phyloP scores from a whole-genome alignment of 1,140 invertebrate genomes.

The Camponotus vicinus region DNA sequence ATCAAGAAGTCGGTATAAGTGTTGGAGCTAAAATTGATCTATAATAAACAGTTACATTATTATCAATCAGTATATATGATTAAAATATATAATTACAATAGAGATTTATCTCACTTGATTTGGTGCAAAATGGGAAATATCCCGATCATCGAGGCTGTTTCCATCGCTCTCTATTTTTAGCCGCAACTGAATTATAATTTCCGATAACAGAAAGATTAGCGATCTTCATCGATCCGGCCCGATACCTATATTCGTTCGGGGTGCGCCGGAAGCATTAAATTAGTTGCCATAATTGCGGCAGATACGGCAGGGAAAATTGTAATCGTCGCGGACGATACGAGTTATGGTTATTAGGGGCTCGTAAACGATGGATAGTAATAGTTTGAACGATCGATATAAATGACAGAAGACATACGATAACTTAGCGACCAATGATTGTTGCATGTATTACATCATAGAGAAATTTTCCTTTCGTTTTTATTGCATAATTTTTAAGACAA shows the following conservation, averaged over 20 bases:
- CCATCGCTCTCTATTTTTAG: background rate
- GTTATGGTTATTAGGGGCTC: conserved; percentile 37
- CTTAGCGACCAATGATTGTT: background rate
- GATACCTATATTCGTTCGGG: conserved; percentile 55
- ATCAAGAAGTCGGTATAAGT: conserved; percentile 77
- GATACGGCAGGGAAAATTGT: conserved; percentile 56
- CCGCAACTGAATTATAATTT: conserved; percentile 58
- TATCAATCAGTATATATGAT: too few species aligned
- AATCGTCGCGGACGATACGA: conserved; percentile 43
- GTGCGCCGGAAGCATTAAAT: conserved; percentile 62
- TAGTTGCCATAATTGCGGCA: conserved; percentile 62
- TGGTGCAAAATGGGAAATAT: conserved; percentile 33
- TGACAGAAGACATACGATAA: conserved; percentile 19
- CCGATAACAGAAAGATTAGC: conserved; percentile 61
- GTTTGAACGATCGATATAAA: conserved; percentile 27
- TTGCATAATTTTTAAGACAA: too few species aligned
- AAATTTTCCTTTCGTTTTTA: too few species aligned
- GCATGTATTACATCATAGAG: background rate
- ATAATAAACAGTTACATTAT: conserved; percentile 63
- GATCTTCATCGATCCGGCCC: conserved; percentile 55
- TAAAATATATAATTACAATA: too few species aligned
- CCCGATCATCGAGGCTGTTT: conserved; percentile 7
- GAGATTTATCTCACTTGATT: background rate
- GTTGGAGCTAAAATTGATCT: conserved; percentile 96
- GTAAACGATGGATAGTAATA: conserved; percentile 43